Conservation (phyloP, 1,140 invertebrate species). For the Drosophila miranda region DNA sequence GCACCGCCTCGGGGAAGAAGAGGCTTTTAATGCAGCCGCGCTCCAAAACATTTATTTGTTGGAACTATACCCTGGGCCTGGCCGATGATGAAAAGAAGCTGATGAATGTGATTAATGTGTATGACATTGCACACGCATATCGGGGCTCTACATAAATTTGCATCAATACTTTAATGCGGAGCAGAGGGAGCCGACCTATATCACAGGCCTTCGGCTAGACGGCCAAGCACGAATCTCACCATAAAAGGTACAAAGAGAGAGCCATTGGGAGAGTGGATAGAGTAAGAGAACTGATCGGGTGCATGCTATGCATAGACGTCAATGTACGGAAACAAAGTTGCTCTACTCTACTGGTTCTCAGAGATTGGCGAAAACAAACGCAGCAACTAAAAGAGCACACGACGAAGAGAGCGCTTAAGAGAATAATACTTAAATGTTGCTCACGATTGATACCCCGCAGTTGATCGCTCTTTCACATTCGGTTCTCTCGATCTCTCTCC, state of each 20-base stretch:
- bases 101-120: constrained; percentile 56
- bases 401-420: constrained; percentile 4
- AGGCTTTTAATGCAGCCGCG: constrained; percentile 23
- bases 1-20: constrained; percentile 11
- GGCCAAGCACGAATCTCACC: constrained; percentile 22
- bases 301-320: constrained; percentile 51
- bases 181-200: constrained; percentile 46
- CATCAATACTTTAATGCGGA: constrained; percentile 16
- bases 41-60: not conserved
- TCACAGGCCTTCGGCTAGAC: constrained; percentile 25
- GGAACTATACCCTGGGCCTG: constrained; percentile 20
- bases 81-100: constrained; percentile 30
- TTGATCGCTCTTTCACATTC: constrained; percentile 13
- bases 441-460: not conserved
- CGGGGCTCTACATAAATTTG: constrained; percentile 5
- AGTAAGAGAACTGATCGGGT: constrained; percentile 6
- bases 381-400: constrained; percentile 2
- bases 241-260: constrained; percentile 14
- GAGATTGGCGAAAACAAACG: constrained; percentile 31
- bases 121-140: constrained; percentile 18
- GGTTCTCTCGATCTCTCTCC: constrained; percentile 16
- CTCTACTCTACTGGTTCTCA: constrained; percentile 29
- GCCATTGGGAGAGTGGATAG: constrained; percentile 12
- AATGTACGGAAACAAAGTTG: constrained; percentile 76
- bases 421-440: constrained; percentile 2